These are phyloP conservation scores for Phortica variegata DNA, from an alignment of 1,140 invertebrate genomes.

Conservation along the genomic window DNA sequence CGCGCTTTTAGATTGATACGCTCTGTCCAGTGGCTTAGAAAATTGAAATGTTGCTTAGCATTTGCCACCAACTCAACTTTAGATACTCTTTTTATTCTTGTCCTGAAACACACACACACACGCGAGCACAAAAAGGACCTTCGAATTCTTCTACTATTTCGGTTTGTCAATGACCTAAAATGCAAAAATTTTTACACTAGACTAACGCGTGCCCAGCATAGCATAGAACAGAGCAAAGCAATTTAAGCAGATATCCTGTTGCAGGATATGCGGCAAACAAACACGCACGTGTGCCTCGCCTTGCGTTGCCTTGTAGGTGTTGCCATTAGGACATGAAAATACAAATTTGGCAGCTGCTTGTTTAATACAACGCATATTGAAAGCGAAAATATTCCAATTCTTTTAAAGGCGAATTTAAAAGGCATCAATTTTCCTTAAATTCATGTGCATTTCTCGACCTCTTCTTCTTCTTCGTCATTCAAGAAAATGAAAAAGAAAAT, in stretches of 20 bases:
- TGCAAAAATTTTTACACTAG: conserved; percentile 19
- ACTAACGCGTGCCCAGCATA: conserved; percentile 10
- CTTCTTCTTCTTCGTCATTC: too few relatives aligned
- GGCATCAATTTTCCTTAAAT: conserved; percentile 31
- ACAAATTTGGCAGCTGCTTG: conserved; percentile 27
- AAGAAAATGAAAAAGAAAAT: conserved; percentile 23
- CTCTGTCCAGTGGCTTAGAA: conserved; percentile 44
- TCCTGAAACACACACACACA: too few relatives aligned
- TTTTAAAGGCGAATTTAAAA: conserved; percentile 43
- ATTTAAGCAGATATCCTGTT: conserved; percentile 16
- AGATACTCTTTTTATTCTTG: too few relatives aligned
- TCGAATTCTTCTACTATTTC: too few relatives aligned
- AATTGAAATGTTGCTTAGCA: conserved; percentile 45
- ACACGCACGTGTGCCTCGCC: conserved; percentile 26
- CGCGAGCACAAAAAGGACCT: too few relatives aligned
- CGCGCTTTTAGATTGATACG: conserved; percentile 16
- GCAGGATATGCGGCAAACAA: conserved; percentile 25
- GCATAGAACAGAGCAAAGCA: conserved; percentile 5
- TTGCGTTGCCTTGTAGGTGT: conserved; percentile 38
- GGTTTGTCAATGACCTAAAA: conserved; percentile 12
- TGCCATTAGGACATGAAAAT: conserved; percentile 19
- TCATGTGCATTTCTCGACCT: conserved; percentile 32
- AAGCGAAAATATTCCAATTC: conserved; percentile 23
- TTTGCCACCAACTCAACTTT: neutral
- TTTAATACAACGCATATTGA: too few relatives aligned